phyloP scores from a whole-genome alignment of 2,113 vertebrate species.

The Parus major region DNA sequence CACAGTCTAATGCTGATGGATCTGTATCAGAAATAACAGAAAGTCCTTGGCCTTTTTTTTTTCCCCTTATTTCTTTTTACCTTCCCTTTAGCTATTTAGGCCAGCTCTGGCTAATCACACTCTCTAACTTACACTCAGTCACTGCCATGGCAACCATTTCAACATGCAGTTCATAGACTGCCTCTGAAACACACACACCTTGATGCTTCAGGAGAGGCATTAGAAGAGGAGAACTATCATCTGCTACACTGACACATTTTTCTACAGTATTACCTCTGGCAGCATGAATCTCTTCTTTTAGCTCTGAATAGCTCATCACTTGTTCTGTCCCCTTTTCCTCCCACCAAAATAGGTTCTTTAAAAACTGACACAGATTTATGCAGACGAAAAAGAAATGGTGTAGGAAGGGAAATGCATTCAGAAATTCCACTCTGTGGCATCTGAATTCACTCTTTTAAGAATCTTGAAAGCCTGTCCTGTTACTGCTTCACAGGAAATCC shows the following conservation, averaged over 20 bases:
- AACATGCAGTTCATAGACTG: background rate
- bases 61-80: background rate
- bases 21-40: conserved; percentile 6
- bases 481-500: background rate
- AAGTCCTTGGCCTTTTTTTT: background rate
- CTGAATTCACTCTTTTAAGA: conserved; percentile 11
- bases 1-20: background rate
- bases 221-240: conserved; percentile 30
- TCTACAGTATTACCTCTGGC: conserved; percentile 38
- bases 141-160: conserved; percentile 46
- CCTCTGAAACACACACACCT: conserved; percentile 34
- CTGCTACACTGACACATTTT: conserved; percentile 49
- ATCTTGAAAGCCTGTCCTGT: background rate
- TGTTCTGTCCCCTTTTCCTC: conserved; percentile 17
- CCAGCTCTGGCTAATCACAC: background rate
- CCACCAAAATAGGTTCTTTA: conserved; percentile 13
- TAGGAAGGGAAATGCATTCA: conserved; percentile 29
- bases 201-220: conserved; percentile 52
- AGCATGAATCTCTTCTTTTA: conserved; percentile 31
- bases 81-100: conserved; percentile 55
- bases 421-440: conserved; percentile 20
- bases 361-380: conserved; percentile 47
- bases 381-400: conserved; percentile 35
- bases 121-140: conserved; percentile 15
- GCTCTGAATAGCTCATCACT: conserved; percentile 42